Evolutionary conservation across 2,113 vertebrate genomes (phyloP).

Genomic region (Kobus ellipsiprymnus): DNA sequence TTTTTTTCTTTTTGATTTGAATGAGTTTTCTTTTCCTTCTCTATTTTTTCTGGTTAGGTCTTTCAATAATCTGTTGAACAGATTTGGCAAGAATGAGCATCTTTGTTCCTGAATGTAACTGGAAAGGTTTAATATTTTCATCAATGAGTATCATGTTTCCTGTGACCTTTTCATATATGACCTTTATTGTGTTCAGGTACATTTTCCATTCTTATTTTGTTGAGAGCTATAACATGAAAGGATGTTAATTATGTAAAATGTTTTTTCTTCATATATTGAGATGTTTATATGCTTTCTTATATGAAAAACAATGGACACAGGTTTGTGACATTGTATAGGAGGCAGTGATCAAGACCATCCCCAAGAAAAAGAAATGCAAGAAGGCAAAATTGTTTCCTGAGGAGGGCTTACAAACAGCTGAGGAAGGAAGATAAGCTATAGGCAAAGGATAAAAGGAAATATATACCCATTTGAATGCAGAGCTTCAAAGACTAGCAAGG

Average conservation of each 20-base stretch:
- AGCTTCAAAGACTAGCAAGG: neutral
- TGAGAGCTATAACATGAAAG: neutral
- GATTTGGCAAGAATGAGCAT: neutral
- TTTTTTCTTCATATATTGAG: neutral
- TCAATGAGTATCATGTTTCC: neutral
- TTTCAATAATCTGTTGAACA: neutral
- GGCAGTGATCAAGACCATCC: neutral
- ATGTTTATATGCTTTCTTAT: neutral
- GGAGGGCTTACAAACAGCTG: neutral
- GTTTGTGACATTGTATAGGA: neutral
- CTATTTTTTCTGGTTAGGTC: neutral
- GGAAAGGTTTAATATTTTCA: neutral
- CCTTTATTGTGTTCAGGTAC: neutral
- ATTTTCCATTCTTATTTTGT: neutral
- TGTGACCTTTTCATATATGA: neutral
- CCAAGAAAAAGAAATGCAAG: neutral
- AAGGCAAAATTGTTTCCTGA: neutral
- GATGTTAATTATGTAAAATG: neutral
- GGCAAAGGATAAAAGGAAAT: neutral
- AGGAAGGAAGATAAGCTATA: neutral
- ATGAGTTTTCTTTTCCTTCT: neutral
- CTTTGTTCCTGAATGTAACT: neutral
- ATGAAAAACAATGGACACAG: neutral
- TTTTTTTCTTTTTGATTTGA: neutral
- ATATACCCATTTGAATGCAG: neutral